phyloP scores from a whole-genome alignment of 1,140 invertebrate genomes.

The Cyclina sinensis region DNA sequence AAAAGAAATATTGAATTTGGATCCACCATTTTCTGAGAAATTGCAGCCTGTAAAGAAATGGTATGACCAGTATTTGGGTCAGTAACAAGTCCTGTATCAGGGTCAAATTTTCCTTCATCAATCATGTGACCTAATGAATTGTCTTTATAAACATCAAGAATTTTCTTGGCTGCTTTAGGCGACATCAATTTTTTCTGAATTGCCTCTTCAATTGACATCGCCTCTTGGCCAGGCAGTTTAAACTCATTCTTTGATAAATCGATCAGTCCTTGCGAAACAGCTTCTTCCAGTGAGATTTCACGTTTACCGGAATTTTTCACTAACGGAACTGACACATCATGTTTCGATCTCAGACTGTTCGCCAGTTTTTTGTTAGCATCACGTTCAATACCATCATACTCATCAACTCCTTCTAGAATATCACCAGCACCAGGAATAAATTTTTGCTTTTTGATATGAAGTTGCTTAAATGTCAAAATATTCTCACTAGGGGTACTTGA shows the following conservation, averaged over 20 bases:
- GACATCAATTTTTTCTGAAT: constrained; percentile 94
- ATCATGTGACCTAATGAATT: constrained; percentile 87
- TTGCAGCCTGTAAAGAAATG: constrained; percentile 89
- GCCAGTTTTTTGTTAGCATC: constrained; percentile 87
- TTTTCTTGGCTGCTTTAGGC: constrained; percentile 91
- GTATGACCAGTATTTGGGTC: constrained; percentile 88
- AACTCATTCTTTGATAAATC: constrained; percentile 85
- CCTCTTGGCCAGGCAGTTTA: constrained; percentile 83
- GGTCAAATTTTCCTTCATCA: constrained; percentile 94
- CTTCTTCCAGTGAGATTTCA: constrained; percentile 91
- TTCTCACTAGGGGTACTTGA: constrained; percentile 88
- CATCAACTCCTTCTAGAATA: constrained; percentile 91
- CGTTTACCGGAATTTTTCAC: constrained; percentile 87
- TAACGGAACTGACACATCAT: constrained; percentile 63
- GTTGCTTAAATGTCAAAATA: constrained; percentile 88
- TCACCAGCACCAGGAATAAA: constrained; percentile 90
- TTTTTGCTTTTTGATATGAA: constrained; percentile 80
- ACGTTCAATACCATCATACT: constrained; percentile 58
- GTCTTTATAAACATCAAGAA: constrained; percentile 80
- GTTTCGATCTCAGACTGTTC: constrained; percentile 53
- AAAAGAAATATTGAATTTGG: constrained; percentile 88
- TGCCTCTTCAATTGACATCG: constrained; percentile 93
- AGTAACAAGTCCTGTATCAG: constrained; percentile 89
- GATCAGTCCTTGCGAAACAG: constrained; percentile 92
- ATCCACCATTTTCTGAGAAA: constrained; percentile 92